Evolutionary conservation across 92 coral and sea anemone genomes (phyloP).

Genomic region (Paragorgia papillata): DNA sequence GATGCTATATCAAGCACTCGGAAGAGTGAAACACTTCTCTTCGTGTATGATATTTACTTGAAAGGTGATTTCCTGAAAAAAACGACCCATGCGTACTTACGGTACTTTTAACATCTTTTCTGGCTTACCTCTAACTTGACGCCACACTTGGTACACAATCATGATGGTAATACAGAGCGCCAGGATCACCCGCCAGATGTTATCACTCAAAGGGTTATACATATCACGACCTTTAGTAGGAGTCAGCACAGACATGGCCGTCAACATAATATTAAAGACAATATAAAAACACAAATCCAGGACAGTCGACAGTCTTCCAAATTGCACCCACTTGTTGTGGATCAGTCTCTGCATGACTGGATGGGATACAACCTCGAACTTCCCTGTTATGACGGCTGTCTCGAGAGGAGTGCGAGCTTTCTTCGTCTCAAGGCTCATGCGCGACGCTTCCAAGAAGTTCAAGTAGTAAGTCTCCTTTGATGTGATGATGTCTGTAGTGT

Average conservation of each 20-base stretch:
- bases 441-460: slow-evolving; percentile 49
- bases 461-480: slow-evolving; percentile 29
- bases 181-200: slow-evolving; percentile 17
- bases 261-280: slow-evolving; percentile 30
- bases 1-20: no score
- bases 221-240: slow-evolving; percentile 14
- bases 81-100: no score
- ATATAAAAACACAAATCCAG: slow-evolving; percentile 34
- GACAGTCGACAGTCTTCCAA: slow-evolving; percentile 31
- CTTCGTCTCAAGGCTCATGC: slow-evolving; percentile 85
- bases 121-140: slow-evolving; percentile 32
- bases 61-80: no score
- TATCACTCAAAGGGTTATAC: slow-evolving; percentile 22
- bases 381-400: slow-evolving; percentile 34
- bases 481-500: slow-evolving; percentile 18
- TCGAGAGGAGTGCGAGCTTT: slow-evolving; percentile 62
- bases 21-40: no score
- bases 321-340: slow-evolving; percentile 27
- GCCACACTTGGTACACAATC: slow-evolving; percentile 16
- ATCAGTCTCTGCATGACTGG: slow-evolving; percentile 39
- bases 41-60: no score
- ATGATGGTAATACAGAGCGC: slow-evolving; percentile 8
- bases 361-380: slow-evolving; percentile 36
- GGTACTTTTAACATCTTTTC: no score
- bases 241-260: slow-evolving; percentile 25